Base-by-base conservation (phyloP, 2,113 vertebrate genomes). In the Polypterus bichir region DNA sequence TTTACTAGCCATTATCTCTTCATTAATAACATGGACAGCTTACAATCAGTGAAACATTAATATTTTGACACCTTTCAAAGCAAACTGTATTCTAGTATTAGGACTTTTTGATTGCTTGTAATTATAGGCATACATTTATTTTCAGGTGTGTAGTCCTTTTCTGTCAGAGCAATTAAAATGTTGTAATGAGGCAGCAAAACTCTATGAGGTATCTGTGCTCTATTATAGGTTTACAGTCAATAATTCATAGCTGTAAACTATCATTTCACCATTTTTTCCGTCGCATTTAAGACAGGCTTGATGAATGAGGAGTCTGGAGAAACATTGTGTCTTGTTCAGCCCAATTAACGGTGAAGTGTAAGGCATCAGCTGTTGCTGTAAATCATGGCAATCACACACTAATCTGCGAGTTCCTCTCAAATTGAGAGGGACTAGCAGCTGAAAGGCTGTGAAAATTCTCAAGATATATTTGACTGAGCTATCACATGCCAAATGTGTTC, bases 121-220 rank as follows among this genome's bases (percentile, higher is more conserved):
- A 58, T 58, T 45, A 58, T 58, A 7, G 27, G 5, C 44, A 7
- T 58, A 58, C 5, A 58, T 58, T 58, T 58, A 3, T 45, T 58
- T 45, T 45, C 44, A 58, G 5, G 56, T 58, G 27, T 5, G 6
- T 51, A 51, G 6, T 51, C 9, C 9, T 51, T 7, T 51, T 7
- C 76, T 64, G 73, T 72, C 72, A 65, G 57, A 67, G 70, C 81
- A 76, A 80, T 79, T 81, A 81, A 70, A 72, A 74, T 44, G 66
- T 70, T 72, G 73, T 76, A 79, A 77, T 77, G 74, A 70, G 73
- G 68, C 62, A 72, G 71, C 69, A 70, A 51, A 51, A 7, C 9
- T 6, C 6, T 9, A 51, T 27, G 27, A 27, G 27, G 27, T 27
- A 27, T 27, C 27, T 27, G 27, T 7, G 75, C 69, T 70, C 65